These are phyloP conservation scores for Bombylius major DNA, from an alignment of 2,888 invertebrate species.

Conservation along the genomic window DNA sequence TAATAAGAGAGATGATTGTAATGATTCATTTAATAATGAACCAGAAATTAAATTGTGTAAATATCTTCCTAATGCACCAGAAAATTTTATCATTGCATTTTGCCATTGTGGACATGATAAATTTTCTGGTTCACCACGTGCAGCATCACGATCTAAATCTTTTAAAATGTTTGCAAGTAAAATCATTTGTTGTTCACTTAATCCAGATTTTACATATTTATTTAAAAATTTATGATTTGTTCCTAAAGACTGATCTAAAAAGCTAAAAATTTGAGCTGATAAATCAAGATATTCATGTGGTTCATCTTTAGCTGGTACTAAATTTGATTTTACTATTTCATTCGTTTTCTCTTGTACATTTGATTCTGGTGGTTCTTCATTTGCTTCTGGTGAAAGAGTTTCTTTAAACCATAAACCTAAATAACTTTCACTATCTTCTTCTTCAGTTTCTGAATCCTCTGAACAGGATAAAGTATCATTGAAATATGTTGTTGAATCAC, in stretches of 20 bases:
- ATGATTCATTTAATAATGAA: conserved; percentile 48
- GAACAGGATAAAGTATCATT: conserved; percentile 88
- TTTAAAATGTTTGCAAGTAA: conserved; percentile 77
- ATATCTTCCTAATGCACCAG: conserved; percentile 35
- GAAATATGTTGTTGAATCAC: conserved; percentile 92
- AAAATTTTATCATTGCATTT: conserved; percentile 34
- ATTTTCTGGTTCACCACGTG: conserved; percentile 55
- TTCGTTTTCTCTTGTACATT: conserved; percentile 42
- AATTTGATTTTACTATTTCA: conserved; percentile 38
- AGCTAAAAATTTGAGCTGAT: conserved; percentile 74
- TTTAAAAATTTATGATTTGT: conserved; percentile 43
- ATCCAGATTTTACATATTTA: conserved; percentile 51
- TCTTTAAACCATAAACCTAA: conserved; percentile 88
- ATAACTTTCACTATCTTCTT: conserved; percentile 48
- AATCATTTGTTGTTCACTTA: conserved; percentile 78
- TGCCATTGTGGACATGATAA: conserved; percentile 39
- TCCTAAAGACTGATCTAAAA: conserved; percentile 66
- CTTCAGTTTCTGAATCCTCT: conserved; percentile 79
- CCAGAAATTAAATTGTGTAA: conserved; percentile 59
- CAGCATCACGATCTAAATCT: conserved; percentile 82
- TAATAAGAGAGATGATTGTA: conserved; percentile 58
- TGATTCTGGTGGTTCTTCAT: conserved; percentile 46
- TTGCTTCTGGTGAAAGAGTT: conserved; percentile 59
- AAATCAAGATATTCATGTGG: conserved; percentile 78
- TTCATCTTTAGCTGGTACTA: conserved; percentile 66